A percentile compares a stretch with the other conserved stretches of the same genome.
These are phyloP conservation scores for Mus spretus DNA, from an alignment of 2,797 vertebrate species.

Conservation along the genomic window DNA sequence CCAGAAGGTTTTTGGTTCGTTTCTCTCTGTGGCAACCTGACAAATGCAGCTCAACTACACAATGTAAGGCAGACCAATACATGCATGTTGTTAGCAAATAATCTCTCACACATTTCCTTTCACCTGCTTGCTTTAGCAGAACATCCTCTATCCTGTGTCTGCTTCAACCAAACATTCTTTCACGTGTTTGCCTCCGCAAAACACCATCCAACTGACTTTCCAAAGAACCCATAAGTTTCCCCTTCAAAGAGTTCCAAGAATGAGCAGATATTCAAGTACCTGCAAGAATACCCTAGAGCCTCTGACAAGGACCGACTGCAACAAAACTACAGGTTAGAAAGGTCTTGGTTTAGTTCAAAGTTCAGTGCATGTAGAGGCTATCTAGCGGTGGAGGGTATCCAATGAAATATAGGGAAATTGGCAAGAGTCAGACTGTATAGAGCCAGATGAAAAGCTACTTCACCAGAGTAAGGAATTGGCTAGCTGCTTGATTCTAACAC, in stretches of 20 bases:
- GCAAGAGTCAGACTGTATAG: neutral
- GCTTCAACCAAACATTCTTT: neutral
- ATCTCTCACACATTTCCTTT: neutral
- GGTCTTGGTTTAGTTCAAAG: neutral
- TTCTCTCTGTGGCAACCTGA: neutral
- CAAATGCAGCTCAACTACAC: neutral
- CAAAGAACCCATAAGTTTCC: neutral
- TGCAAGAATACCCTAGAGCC: neutral
- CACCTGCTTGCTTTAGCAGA: neutral
- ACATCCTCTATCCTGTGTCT: neutral
- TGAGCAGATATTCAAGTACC: neutral
- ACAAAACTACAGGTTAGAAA: neutral
- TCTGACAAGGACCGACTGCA: neutral
- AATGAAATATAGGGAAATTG: neutral
- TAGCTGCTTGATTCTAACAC: neutral
- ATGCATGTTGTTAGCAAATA: neutral
- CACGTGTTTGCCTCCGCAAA: neutral
- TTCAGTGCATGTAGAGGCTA: neutral
- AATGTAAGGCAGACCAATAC: neutral
- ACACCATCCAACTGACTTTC: neutral
- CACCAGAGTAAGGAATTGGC: neutral
- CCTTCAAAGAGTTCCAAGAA: constrained; percentile 16
- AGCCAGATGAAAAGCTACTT: neutral
- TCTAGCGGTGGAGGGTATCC: neutral
- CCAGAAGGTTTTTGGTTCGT: neutral